Base-by-base conservation (phyloP, 2,888 invertebrate genomes). In the Drosophila hawaiiensis region DNA sequence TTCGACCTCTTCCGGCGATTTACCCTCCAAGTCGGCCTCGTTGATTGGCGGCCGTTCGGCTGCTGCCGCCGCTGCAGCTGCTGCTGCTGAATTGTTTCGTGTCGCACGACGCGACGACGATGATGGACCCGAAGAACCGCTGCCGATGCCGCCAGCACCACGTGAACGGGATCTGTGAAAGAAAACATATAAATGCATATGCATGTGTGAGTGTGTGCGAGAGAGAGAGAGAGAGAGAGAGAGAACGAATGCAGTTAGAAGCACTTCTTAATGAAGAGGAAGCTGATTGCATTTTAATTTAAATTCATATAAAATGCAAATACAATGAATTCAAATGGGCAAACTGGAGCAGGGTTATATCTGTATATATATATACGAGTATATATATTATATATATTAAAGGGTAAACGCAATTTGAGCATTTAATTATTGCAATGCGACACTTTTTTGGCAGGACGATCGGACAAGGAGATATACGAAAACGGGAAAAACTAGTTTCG, bases 1-100 rank as follows among this genome's bases (percentile, higher is more conserved):
- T 93, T 98, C 98, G 86, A 97, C 96, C 93, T 98, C 98, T 89
- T 98, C 98, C 3, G 97, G 96, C 31, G 97, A 95, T 94, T 98
- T 98, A 29, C 98, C 98, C 93, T 97, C 97, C 83, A 98, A 94
- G 93, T 98, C 98, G 22, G 97, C 97, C 76, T 97, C 98, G 90
- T 95, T 95, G 78, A 96, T 94, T 80, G 95, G 94, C 22, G 96
- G 96, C 61, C 96, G 95, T 95, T 94, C 25, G 96, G 96, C 63
- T 96, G 95, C 84, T 37, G 93, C 78, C 54, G 91, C 63, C 96
- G 95, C 84, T 37, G 93, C 78, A 55, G 91, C 84, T 67, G 91
- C 75, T 59, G 83, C 73, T 50, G 73, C 68, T 29, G 83, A 81
- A 69, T 82, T 78, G 71, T 82, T 88, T 37, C 87, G 78, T 73